A percentile compares a stretch with the other conserved stretches of the same genome.
Conservation (phyloP, 2,113 vertebrate genomes). For the Cyphomyrus discorhynchus region DNA sequence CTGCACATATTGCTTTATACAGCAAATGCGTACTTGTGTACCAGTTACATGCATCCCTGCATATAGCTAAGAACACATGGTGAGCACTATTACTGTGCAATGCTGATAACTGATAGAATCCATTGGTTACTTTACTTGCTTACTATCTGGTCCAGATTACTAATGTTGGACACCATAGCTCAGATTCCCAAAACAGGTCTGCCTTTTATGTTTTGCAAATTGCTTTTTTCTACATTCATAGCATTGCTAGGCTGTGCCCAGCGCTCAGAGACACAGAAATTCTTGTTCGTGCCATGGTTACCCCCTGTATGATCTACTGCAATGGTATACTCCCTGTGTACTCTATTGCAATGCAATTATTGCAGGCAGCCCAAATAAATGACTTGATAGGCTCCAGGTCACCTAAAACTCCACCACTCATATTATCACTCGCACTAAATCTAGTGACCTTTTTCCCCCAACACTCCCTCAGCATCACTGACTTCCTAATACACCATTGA, state of each 20-base stretch:
- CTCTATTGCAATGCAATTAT: neutral
- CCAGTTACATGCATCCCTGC: too few relatives aligned
- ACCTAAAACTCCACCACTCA: neutral
- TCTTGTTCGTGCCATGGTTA: neutral
- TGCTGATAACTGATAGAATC: neutral
- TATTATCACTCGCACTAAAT: neutral
- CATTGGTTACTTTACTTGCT: neutral
- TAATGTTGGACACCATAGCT: neutral
- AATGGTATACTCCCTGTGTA: neutral
- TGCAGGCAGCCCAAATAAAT: neutral
- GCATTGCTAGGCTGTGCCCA: neutral
- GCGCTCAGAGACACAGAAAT: neutral
- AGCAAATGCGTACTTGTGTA: too few relatives aligned
- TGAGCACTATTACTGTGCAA: neutral
- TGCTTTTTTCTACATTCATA: neutral
- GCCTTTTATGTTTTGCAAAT: neutral
- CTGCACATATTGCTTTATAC: neutral
- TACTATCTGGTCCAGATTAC: neutral
- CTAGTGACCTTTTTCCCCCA: neutral
- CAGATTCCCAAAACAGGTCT: neutral
- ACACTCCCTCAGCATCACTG: neutral
- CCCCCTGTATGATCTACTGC: neutral
- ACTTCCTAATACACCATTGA: neutral
- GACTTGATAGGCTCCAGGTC: neutral
- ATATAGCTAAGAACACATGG: neutral